Base-by-base conservation (phyloP, 2,797 vertebrate genomes). In the Bothrops alternatus region DNA sequence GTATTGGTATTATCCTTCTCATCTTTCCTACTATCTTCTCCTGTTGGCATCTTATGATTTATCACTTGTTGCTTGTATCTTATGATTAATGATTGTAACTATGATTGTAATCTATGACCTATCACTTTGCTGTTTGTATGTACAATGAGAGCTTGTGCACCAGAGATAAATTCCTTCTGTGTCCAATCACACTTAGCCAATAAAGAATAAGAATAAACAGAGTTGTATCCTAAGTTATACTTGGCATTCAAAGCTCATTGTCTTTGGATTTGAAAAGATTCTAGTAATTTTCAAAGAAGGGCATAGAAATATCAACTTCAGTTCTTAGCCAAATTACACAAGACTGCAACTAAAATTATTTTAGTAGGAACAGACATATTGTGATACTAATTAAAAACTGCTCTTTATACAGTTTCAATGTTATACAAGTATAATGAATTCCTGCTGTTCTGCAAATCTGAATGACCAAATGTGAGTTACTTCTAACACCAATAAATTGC, bases 341-440 rank as follows among this genome's bases (percentile, higher is more conserved):
- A 32, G 56, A 32, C 47, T 87, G 10, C 16, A 65, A 37, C 28
- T 87, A n/a, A 87, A 87, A 37, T 25, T 10, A 20, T 56, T 6
- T 37, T 50, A 55, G 47, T n/a, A 86, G 61, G 16, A 86, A 55
- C 28, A 86, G 28, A 63, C 28, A 28, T 61, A 63, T 28, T 6
- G 13, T 50, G 16, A 47, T 91, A 13, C 91, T 94, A 20, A 93
- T 95, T 92, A 18, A 4, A 91, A 88, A 91, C 93, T 95, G 93
- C 25, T 60, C 78, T 92, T 58, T 94, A 91, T 85, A 94, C 86
- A 50, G 32, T 61, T 91, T 56, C 89, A 23, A 61, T 93, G 90
- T 95, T 91, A 89, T 14, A 90, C 89, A 93, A 94, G 87, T 26
- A 92, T 53, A 58, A 61, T 18, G 56, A 89, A 65, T 57, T 57